Conservation (phyloP, 2,888 invertebrate species). For the Drosophila aldrichi region DNA sequence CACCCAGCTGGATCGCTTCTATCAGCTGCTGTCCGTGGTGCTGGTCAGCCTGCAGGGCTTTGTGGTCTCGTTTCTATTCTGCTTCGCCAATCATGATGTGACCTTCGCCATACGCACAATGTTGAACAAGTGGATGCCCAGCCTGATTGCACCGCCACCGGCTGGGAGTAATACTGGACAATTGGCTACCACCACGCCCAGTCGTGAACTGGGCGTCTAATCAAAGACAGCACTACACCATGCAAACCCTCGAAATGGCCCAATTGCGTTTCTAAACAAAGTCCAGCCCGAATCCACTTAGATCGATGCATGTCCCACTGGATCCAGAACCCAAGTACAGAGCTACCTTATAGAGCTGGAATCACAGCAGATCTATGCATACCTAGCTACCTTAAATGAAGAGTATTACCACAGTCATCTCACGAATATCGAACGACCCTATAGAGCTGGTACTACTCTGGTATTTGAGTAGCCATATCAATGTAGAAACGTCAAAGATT, state of each 20-base stretch:
- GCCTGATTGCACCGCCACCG: slow-evolving; percentile 80
- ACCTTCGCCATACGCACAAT: slow-evolving; percentile 86
- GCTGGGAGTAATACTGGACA: slow-evolving; percentile 84
- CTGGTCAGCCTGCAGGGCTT: slow-evolving; percentile 91
- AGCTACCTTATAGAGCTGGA: neutral
- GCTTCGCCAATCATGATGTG: slow-evolving; percentile 92
- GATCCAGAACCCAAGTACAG: neutral
- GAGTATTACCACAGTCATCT: neutral
- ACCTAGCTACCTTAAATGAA: neutral
- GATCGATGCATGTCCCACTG: neutral
- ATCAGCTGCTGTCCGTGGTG: slow-evolving; percentile 89
- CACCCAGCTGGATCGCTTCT: slow-evolving; percentile 87
- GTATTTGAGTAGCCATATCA: slow-evolving; percentile 36
- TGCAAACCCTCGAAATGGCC: slow-evolving; percentile 35
- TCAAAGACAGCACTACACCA: slow-evolving; percentile 4
- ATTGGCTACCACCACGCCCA: slow-evolving; percentile 85
- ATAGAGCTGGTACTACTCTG: neutral
- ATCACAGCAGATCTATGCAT: neutral
- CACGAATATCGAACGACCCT: neutral
- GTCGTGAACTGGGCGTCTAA: slow-evolving; percentile 85
- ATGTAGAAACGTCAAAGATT: slow-evolving; percentile 14
- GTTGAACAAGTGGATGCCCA: slow-evolving; percentile 85
- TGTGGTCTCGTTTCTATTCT: slow-evolving; percentile 90
- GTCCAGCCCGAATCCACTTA: neutral
- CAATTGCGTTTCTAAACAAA: slow-evolving; percentile 25